These are phyloP conservation scores for Rutpela maculata DNA, from an alignment of 2,888 invertebrate species.

Conservation along the genomic window DNA sequence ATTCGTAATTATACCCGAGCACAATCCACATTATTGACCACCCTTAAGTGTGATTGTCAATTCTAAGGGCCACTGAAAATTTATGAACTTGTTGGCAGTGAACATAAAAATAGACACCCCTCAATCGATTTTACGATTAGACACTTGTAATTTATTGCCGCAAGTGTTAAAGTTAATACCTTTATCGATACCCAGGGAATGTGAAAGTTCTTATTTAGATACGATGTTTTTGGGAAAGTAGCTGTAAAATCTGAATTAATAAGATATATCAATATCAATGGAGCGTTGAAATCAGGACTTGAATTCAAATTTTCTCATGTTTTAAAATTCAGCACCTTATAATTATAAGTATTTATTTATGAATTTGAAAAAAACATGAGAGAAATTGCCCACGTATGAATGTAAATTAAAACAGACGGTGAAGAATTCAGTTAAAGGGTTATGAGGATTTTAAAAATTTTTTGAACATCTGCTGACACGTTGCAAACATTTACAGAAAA, in stretches of 20 bases:
- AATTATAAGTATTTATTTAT: background rate
- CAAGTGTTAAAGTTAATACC: background rate
- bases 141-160: background rate
- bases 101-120: background rate
- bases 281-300: background rate
- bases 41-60: background rate
- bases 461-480: too few relatives aligned
- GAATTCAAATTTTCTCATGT: background rate
- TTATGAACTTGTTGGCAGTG: constrained; percentile 7
- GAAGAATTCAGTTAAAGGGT: too few relatives aligned
- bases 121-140: background rate
- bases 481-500: too few relatives aligned
- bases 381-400: too few relatives aligned
- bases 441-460: too few relatives aligned
- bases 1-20: background rate
- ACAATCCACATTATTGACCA: background rate
- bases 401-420: too few relatives aligned
- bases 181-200: background rate
- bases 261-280: background rate
- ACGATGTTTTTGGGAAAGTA: background rate
- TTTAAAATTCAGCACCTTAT: background rate
- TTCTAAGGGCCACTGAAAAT: background rate
- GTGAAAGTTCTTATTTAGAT: background rate
- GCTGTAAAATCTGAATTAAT: background rate
- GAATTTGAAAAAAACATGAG: too few relatives aligned